Conservation (phyloP, 53 echinoderm and acorn worm species). For the Zoroaster sp. region DNA sequence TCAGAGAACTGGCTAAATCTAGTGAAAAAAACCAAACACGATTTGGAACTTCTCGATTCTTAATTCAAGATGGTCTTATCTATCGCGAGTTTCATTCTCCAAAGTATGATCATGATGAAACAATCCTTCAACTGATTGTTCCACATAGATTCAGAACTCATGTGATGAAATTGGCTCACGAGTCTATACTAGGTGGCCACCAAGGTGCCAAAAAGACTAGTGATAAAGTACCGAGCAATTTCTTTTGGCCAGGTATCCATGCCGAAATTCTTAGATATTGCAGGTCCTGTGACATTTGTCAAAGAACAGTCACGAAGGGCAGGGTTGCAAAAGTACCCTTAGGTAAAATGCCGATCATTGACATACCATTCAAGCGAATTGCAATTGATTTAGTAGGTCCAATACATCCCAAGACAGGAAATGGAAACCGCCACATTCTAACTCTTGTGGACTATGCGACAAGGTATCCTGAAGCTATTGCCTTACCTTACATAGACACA, state of each 20-base stretch:
- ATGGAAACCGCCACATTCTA: constrained; percentile 28
- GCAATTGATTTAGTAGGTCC: constrained; percentile 64
- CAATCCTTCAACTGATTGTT: constrained; percentile 26
- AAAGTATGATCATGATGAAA: constrained; percentile 7
- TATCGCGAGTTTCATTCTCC: constrained; percentile 3
- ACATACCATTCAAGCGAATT: constrained; percentile 54
- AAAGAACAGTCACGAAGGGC: constrained; percentile 50
- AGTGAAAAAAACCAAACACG: not conserved
- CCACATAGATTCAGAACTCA: constrained; percentile 50
- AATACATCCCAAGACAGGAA: constrained; percentile 27
- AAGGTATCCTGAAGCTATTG: constrained; percentile 40
- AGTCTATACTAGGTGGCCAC: constrained; percentile 69
- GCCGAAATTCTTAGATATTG: constrained; percentile 56
- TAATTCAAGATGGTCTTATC: constrained; percentile 3
- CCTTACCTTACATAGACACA: constrained; percentile 24
- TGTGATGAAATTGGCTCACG: constrained; percentile 59
- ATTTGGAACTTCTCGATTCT: not conserved
- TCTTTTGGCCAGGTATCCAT: constrained; percentile 64
- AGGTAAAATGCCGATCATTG: constrained; percentile 55
- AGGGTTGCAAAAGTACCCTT: constrained; percentile 66
- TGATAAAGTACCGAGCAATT: constrained; percentile 54
- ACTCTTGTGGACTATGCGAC: constrained; percentile 36
- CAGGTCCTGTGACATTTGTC: constrained; percentile 61
- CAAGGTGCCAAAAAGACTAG: constrained; percentile 47
- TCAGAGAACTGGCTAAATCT: constrained; percentile 2